phyloP scores from a whole-genome alignment of 2,797 vertebrate genomes.

The Sebastes vulpes region DNA sequence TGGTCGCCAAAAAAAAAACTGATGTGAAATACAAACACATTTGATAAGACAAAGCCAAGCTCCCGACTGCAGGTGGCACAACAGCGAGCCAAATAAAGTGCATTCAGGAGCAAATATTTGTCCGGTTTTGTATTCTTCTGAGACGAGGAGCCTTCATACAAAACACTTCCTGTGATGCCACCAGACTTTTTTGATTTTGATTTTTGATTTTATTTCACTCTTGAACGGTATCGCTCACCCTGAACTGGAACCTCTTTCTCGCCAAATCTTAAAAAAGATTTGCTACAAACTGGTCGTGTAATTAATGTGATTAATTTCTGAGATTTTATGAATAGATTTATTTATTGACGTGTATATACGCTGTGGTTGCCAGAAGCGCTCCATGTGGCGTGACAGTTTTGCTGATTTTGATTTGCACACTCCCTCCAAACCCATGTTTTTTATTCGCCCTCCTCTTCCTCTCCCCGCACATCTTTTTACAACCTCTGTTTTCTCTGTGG shows the following conservation, averaged over 20 bases:
- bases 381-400: conserved; percentile 71
- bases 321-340: conserved; percentile 35
- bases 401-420: conserved; percentile 81
- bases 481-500: conserved; percentile 1
- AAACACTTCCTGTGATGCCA: conserved; percentile 6
- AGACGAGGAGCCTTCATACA: conserved; percentile 15
- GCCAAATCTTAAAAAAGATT: not conserved
- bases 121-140: conserved; percentile 9
- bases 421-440: not conserved
- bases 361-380: conserved; percentile 40
- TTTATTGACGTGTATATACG: conserved; percentile 58
- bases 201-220: not conserved
- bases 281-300: conserved; percentile 3
- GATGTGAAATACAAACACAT: conserved; percentile 36
- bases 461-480: not conserved
- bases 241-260: not conserved
- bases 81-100: conserved; percentile 26
- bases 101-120: conserved; percentile 31
- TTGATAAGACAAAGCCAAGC: conserved; percentile 24
- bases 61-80: conserved; percentile 33
- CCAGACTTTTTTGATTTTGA: not conserved
- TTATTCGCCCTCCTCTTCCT: not conserved
- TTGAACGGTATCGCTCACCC: not conserved
- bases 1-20: conserved; percentile 20
- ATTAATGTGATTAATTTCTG: conserved; percentile 39